phyloP scores from a whole-genome alignment of 2,888 invertebrate genomes.

The Epicampocera succincta region DNA sequence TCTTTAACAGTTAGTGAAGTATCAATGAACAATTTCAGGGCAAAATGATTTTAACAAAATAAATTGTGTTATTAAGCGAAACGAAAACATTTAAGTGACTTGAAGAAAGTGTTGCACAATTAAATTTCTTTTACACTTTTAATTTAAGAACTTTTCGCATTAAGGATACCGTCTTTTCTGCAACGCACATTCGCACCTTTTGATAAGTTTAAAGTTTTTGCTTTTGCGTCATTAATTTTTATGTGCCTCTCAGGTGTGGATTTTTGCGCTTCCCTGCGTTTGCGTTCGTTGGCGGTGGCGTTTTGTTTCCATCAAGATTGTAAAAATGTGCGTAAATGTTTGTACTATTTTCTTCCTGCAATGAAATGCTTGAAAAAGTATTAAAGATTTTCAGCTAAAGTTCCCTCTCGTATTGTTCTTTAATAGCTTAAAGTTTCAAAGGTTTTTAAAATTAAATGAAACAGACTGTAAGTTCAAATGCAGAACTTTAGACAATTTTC shows the following conservation, averaged over 20 bases:
- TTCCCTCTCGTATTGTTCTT: too few relatives aligned
- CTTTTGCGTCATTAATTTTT: conserved; percentile 11
- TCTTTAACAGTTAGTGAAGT: conserved; percentile 10
- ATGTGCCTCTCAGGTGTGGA: not conserved
- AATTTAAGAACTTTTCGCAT: too few relatives aligned
- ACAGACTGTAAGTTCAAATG: too few relatives aligned
- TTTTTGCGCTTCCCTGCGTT: not conserved
- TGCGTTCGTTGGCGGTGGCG: too few relatives aligned
- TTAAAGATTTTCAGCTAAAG: too few relatives aligned
- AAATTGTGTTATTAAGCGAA: conserved; percentile 7
- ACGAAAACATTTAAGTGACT: not conserved
- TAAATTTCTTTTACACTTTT: not conserved
- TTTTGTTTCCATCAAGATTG: not conserved
- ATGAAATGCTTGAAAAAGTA: too few relatives aligned
- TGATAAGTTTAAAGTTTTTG: not conserved
- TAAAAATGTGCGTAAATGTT: not conserved
- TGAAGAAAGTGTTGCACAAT: not conserved
- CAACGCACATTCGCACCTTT: not conserved
- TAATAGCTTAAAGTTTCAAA: too few relatives aligned
- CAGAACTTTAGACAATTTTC: too few relatives aligned
- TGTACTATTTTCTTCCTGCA: too few relatives aligned
- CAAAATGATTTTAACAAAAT: not conserved
- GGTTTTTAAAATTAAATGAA: too few relatives aligned
- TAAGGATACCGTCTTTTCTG: not conserved
- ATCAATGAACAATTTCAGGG: conserved; percentile 17